Conservation (phyloP, 2,113 vertebrate species). For the Taurulus bubalis region DNA sequence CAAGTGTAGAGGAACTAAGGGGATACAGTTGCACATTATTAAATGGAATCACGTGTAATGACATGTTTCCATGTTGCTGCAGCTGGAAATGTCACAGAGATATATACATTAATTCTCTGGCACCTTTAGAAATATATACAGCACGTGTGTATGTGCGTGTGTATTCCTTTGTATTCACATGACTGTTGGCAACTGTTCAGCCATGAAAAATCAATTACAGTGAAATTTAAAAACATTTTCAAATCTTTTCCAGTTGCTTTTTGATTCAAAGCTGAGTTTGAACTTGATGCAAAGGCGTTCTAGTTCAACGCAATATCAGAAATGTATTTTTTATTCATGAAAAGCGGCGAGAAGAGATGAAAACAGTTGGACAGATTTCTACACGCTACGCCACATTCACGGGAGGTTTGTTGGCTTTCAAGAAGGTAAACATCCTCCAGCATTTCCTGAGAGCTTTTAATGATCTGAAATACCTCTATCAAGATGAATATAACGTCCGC, state of each 20-base stretch:
- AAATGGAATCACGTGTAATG: constrained; percentile 24
- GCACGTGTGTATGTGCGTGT: not conserved
- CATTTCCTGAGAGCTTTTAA: constrained; percentile 2
- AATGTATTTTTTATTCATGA: not conserved
- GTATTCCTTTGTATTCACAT: constrained; percentile 6
- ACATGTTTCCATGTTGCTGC: not conserved
- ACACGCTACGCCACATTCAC: not conserved
- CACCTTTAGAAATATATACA: constrained; percentile 3
- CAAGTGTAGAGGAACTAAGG: not conserved
- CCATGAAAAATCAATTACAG: constrained; percentile 14
- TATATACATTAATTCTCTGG: not conserved
- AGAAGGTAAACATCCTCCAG: constrained; percentile 26
- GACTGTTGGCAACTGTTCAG: constrained; percentile 12
- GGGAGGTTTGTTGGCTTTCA: constrained; percentile 16
- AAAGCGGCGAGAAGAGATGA: not conserved
- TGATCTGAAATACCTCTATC: constrained; percentile 26
- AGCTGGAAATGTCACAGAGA: constrained; percentile 10
- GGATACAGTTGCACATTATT: not conserved
- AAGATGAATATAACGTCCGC: constrained; percentile 21
- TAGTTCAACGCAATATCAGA: not conserved
- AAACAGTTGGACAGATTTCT: not conserved
- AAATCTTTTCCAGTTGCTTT: constrained; percentile 8
- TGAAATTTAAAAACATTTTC: not conserved
- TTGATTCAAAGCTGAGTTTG: constrained; percentile 13
- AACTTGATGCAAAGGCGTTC: constrained; percentile 1